These are phyloP conservation scores for Trochalopteron elliotii DNA, from an alignment of 2,113 vertebrate species.

Conservation along the genomic window DNA sequence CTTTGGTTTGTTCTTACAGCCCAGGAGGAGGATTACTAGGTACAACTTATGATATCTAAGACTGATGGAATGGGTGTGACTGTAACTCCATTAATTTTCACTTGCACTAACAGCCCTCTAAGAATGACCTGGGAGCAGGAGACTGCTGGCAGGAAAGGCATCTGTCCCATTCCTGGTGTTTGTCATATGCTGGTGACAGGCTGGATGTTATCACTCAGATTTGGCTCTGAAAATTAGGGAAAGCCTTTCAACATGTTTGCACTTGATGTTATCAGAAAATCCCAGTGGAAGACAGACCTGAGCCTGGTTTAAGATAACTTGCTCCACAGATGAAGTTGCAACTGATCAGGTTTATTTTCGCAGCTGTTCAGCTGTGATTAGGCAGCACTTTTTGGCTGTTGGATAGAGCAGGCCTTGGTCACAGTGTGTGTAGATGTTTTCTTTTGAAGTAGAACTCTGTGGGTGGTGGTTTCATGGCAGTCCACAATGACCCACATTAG, in stretches of 20 bases:
- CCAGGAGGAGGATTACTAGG: background rate
- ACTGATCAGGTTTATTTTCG: background rate
- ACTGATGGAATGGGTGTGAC: background rate
- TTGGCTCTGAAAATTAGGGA: background rate
- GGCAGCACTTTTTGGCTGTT: background rate
- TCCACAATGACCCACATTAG: rapidly evolving
- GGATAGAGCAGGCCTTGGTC: background rate
- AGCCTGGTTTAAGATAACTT: background rate
- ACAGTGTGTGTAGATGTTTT: background rate
- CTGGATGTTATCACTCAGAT: background rate
- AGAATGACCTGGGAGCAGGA: background rate
- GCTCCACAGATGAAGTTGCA: background rate
- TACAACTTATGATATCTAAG: background rate
- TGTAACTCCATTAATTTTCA: background rate
- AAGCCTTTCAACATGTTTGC: background rate
- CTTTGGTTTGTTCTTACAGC: background rate
- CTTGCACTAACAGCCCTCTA: background rate
- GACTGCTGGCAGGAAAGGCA: rapidly evolving
- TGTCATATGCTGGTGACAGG: background rate
- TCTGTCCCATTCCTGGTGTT: background rate
- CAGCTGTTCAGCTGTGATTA: background rate
- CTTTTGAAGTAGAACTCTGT: background rate
- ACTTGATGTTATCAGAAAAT: background rate
- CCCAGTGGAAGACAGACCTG: background rate
- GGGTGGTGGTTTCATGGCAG: background rate